Base-by-base conservation (phyloP, 2,113 vertebrate species). In the Trochalopteron elliotii region DNA sequence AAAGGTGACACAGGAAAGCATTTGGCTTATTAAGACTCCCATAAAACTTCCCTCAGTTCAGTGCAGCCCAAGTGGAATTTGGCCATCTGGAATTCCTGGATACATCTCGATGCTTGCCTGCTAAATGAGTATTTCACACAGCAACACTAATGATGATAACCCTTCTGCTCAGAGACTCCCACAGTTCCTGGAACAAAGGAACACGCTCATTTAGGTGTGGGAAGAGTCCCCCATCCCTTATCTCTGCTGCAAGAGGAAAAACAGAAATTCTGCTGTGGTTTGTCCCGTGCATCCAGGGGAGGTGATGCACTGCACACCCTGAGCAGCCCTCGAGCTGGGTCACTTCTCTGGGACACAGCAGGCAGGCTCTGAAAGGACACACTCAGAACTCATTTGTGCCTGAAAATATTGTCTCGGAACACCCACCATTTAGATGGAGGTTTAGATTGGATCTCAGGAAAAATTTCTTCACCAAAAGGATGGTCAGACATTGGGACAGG, bases 71-170 rank as follows among this genome's bases (percentile, higher is more conserved):
- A 90, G 88, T 31, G 82, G 92, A 78, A 78, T 93, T 78, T 13
- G 69, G 76, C 90, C 90, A 95, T 92, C 93, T 95, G 96, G 76
- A 92, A 63, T 55, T 78, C 79, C 56, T 15, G 64, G 39, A 77
- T 47, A 33, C 55, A 74, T 74, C 79, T 50, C 3, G 13, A 70
- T 44, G 56, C 5, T 28, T 2, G 7, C 64, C 71, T 1, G 40
- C 83, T 90, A 68, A 90, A 77, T 39, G 76, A 87, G 68, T 5
- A 16, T 67, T 65, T 96, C 91, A 79, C 15, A 6, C 81, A 85
- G 89, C 92, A 83, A 59, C 22, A 12, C 52, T 96, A 92, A 87
- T 57, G 90, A 92, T 93, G 78, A 93, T 93, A 76, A 88, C 64
- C 87, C 93, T 97, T 87, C 90, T 96, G 88, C 40, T 82, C 49